Percentiles rank a stretch among this genome's conserved stretches.
Evolutionary conservation across 1,140 invertebrate genomes (phyloP).

Genomic region (Eubasilissa regina): DNA sequence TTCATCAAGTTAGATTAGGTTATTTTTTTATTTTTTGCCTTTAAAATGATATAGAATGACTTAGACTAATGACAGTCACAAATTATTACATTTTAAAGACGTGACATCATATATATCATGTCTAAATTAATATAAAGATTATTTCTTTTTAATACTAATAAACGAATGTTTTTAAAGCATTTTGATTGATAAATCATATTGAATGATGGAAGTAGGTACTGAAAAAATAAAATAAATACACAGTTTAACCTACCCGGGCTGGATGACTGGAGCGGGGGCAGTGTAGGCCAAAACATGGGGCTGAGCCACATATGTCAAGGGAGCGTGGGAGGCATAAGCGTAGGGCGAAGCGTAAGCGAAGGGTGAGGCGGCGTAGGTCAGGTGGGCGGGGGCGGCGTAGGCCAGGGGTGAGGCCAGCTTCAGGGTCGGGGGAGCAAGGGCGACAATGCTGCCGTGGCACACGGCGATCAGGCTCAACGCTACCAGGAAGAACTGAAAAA

Average conservation of each 20-base stretch:
- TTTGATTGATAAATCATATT: too few relatives aligned
- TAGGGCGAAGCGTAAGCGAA: slow-evolving; percentile 10
- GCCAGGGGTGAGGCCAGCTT: background rate
- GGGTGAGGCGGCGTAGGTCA: slow-evolving; percentile 20
- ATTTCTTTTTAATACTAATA: too few relatives aligned
- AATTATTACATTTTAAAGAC: too few relatives aligned
- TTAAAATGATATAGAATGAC: too few relatives aligned
- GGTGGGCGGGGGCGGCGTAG: slow-evolving; percentile 3
- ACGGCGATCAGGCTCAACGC: slow-evolving; percentile 56
- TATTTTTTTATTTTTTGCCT: too few relatives aligned
- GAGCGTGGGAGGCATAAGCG: slow-evolving; percentile 12
- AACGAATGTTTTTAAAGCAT: too few relatives aligned
- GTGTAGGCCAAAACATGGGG: slow-evolving; percentile 20
- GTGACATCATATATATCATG: too few relatives aligned
- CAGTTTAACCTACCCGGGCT: slow-evolving; percentile 56
- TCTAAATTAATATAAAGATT: too few relatives aligned
- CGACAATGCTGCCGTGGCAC: slow-evolving; percentile 42
- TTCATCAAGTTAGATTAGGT: too few relatives aligned
- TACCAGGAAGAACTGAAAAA: slow-evolving; percentile 56
- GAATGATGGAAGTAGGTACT: too few relatives aligned
- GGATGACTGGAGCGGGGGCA: slow-evolving; percentile 54
- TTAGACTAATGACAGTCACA: too few relatives aligned
- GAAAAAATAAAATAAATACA: too few relatives aligned
- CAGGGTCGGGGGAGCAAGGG: background rate
- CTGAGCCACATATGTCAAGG: background rate